Conservation (phyloP, 2,113 vertebrate species). For the Acanthisitta chloris region DNA sequence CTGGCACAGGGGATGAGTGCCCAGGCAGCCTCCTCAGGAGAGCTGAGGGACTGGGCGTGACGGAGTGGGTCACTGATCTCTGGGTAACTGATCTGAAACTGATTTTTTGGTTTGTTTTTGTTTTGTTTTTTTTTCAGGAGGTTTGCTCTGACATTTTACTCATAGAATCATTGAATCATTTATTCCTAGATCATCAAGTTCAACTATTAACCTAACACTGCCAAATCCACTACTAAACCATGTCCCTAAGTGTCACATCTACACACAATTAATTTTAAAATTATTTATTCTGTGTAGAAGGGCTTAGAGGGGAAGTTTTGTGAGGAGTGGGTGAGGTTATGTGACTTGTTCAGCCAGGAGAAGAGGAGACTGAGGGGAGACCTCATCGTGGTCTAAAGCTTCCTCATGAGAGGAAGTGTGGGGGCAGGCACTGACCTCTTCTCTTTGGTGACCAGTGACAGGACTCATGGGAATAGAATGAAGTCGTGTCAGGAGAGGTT, state of each 20-base stretch:
- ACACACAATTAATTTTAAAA: not conserved
- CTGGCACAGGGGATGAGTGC: rapidly evolving
- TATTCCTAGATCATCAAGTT: not conserved
- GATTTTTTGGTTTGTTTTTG: rapidly evolving
- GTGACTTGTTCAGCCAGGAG: not conserved
- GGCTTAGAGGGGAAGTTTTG: rapidly evolving
- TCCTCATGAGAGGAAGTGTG: not conserved
- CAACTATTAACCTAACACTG: not conserved
- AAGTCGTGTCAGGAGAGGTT: not conserved
- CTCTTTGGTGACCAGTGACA: not conserved
- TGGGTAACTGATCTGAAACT: not conserved
- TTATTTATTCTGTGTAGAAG: not conserved
- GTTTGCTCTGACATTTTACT: not conserved
- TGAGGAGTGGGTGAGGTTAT: not conserved
- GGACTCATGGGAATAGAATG: too few relatives aligned
- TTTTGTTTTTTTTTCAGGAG: not conserved
- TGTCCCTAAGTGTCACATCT: not conserved
- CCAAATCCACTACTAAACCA: not conserved
- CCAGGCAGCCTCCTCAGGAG: not conserved
- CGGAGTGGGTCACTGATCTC: not conserved
- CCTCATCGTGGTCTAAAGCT: not conserved
- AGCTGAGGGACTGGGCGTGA: rapidly evolving
- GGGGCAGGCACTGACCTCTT: not conserved
- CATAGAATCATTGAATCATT: not conserved
- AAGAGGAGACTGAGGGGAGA: not conserved